Conservation (phyloP, 2,113 vertebrate genomes). For the Martes martes region DNA sequence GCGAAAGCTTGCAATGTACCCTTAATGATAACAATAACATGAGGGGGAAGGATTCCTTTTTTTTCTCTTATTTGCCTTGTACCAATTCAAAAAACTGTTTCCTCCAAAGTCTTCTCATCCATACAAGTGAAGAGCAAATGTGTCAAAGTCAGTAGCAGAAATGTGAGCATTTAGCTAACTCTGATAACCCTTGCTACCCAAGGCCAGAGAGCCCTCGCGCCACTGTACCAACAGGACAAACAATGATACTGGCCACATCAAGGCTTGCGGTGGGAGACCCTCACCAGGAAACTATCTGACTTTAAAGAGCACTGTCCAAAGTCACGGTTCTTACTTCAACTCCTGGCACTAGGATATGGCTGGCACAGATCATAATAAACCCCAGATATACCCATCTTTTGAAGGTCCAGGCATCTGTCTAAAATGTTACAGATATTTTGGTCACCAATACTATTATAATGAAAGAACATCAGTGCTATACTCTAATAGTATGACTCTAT, state of each 20-base stretch:
- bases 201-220: background rate
- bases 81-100: background rate
- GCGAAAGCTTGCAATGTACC: too few relatives aligned
- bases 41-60: background rate
- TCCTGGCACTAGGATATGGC: background rate
- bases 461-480: background rate
- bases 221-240: background rate
- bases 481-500: background rate
- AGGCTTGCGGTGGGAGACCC: background rate
- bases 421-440: background rate
- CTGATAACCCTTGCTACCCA: rapidly evolving
- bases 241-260: background rate
- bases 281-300: background rate
- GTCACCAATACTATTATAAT: background rate
- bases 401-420: background rate
- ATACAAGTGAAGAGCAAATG: background rate
- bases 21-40: background rate
- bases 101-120: background rate
- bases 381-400: background rate
- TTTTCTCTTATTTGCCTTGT: background rate
- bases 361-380: background rate
- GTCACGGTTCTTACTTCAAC: background rate
- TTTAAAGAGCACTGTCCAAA: background rate
- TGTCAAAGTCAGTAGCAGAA: background rate
- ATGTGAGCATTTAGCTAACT: background rate